These are phyloP conservation scores for Sebastes flavidus DNA, from an alignment of 2,797 vertebrate species.

Conservation along the genomic window DNA sequence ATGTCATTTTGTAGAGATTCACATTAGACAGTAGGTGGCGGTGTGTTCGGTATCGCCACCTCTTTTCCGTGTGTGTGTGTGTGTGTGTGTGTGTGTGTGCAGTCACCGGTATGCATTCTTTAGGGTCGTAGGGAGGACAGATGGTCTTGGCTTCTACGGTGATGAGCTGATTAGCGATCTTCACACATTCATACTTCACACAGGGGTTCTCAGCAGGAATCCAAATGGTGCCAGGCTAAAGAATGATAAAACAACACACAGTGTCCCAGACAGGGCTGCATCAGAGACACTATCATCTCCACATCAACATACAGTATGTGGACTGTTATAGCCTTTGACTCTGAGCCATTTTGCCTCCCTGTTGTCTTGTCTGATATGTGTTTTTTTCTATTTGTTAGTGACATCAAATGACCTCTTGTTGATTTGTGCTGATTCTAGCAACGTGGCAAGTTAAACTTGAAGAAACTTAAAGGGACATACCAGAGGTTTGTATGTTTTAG, in stretches of 20 bases:
- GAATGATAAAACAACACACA: neutral
- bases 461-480: neutral
- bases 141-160: slow-evolving; percentile 69
- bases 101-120: slow-evolving; percentile 81
- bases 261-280: neutral
- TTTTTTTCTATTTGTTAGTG: neutral
- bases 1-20: neutral
- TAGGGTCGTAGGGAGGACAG: slow-evolving; percentile 75
- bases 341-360: neutral
- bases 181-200: slow-evolving; percentile 76
- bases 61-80: neutral
- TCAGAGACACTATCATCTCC: neutral
- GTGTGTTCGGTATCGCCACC: neutral
- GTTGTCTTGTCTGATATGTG: neutral
- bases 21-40: neutral
- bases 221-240: slow-evolving; percentile 79
- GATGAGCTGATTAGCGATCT: slow-evolving; percentile 66
- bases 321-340: neutral
- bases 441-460: neutral
- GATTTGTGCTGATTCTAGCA: neutral
- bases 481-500: neutral
- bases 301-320: neutral
- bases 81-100: slow-evolving; percentile 3
- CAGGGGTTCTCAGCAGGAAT: slow-evolving; percentile 75
- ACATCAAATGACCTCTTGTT: no score